These are phyloP conservation scores for Procambarus virginalis DNA, from an alignment of 1,140 invertebrate species.

Conservation along the genomic window DNA sequence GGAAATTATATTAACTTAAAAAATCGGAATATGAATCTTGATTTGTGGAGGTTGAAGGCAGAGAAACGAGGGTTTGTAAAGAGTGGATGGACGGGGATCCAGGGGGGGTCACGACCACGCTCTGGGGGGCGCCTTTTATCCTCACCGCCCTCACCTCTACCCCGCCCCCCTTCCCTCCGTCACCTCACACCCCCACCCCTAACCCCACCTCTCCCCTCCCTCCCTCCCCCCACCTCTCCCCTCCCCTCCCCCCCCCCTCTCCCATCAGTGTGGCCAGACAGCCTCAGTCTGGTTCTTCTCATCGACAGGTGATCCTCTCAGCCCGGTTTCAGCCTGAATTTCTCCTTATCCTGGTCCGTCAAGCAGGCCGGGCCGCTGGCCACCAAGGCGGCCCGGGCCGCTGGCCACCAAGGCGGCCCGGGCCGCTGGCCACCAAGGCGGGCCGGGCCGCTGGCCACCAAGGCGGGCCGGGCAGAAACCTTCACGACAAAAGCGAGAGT, in stretches of 20 bases:
- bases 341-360: neutral
- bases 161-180: neutral
- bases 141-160: constrained; percentile 10
- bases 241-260: too few relatives aligned
- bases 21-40: neutral
- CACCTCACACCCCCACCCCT: too few relatives aligned
- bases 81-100: constrained; percentile 8
- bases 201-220: too few relatives aligned
- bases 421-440: too few relatives aligned
- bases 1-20: neutral
- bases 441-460: too few relatives aligned
- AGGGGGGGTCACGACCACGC: constrained; percentile 36
- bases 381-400: too few relatives aligned
- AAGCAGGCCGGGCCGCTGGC: neutral
- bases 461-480: neutral
- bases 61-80: constrained; percentile 23
- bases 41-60: neutral
- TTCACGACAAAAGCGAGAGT: neutral
- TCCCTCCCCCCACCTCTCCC: too few relatives aligned
- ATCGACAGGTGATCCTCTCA: too few relatives aligned
- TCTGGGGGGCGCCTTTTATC: constrained; percentile 52
- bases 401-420: too few relatives aligned
- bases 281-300: neutral
- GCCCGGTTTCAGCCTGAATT: neutral
- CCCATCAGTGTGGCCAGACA: too few relatives aligned